phyloP scores from a whole-genome alignment of 2,113 vertebrate genomes.

The Fulmarus glacialis region DNA sequence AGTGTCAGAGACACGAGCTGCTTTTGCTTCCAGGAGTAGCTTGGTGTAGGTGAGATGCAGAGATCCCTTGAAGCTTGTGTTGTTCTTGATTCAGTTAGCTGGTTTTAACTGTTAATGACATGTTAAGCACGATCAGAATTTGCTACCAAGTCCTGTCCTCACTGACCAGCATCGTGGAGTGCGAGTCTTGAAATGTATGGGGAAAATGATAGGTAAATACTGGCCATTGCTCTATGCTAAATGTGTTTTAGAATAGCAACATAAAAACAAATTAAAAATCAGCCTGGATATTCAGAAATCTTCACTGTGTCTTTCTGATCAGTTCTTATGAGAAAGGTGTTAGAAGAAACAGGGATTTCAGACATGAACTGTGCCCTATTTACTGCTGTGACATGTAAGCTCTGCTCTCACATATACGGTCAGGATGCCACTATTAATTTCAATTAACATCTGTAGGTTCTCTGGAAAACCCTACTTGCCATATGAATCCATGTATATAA shows the following conservation, averaged over 20 bases:
- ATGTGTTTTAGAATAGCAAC: rapidly evolving
- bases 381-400: background rate
- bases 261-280: background rate
- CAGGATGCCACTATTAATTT: background rate
- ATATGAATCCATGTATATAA: background rate
- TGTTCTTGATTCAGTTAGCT: background rate
- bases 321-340: background rate
- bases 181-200: background rate
- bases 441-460: background rate
- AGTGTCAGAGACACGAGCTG: rapidly evolving
- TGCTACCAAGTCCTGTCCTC: rapidly evolving
- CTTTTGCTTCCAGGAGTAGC: background rate
- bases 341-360: background rate
- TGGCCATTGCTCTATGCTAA: background rate
- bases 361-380: background rate
- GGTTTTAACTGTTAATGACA: background rate
- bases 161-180: background rate
- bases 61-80: background rate
- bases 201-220: background rate
- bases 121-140: background rate
- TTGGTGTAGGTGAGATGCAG: background rate
- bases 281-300: background rate
- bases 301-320: background rate
- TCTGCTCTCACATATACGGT: background rate
- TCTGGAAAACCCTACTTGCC: background rate